phyloP scores from a whole-genome alignment of 2,113 vertebrate species.

The Phylloscopus trochilus region DNA sequence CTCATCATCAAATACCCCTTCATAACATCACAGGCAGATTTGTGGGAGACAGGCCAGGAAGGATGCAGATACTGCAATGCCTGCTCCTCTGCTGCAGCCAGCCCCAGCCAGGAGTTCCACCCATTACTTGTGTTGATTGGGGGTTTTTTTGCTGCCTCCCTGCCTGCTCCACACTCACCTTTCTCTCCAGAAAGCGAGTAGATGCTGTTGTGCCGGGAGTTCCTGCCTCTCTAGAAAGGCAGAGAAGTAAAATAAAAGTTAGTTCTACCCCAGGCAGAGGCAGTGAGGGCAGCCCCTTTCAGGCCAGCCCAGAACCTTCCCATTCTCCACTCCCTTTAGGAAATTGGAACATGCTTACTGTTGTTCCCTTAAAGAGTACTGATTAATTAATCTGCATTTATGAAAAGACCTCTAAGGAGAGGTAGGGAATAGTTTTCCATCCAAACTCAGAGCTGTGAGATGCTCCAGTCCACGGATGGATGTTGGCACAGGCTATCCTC shows the following conservation, averaged over 20 bases:
- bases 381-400: neutral
- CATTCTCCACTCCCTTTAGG: neutral
- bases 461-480: rapidly evolving
- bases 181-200: slow-evolving; percentile 13
- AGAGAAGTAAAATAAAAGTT: neutral
- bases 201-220: slow-evolving; percentile 57
- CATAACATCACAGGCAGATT: neutral
- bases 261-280: neutral
- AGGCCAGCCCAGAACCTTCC: neutral
- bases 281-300: neutral
- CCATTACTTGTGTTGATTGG: rapidly evolving
- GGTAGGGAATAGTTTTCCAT: neutral
- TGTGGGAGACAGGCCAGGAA: neutral
- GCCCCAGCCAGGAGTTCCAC: rapidly evolving
- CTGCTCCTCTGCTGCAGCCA: neutral
- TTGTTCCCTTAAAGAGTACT: neutral
- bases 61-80: neutral
- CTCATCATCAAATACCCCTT: neutral
- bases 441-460: neutral
- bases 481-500: neutral
- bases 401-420: neutral
- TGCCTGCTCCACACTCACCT: slow-evolving; percentile 11
- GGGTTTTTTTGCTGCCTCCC: neutral
- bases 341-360: neutral
- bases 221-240: neutral